Evolutionary conservation across 2,888 invertebrate species (phyloP).

Genomic region (Zhuqinia jingwanae): DNA sequence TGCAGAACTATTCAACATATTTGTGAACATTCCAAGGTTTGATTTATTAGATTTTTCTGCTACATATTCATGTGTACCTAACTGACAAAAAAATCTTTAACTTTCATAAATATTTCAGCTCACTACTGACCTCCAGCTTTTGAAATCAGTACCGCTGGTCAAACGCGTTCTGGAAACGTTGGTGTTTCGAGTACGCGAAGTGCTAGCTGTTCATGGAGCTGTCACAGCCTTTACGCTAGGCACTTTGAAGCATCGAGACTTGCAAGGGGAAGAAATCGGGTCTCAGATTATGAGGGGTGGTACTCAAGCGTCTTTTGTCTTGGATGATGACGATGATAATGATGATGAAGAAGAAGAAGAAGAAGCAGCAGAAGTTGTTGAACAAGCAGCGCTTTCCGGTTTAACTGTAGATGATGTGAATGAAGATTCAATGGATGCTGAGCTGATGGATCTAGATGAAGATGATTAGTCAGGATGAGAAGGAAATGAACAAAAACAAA

Average conservation of each 20-base stretch:
- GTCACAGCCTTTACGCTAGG: slow-evolving; percentile 71
- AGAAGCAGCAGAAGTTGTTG: too few species aligned
- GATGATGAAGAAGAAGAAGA: too few species aligned
- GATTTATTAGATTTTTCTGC: too few species aligned
- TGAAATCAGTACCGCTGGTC: slow-evolving; percentile 71
- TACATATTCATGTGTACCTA: too few species aligned
- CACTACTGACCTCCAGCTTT: slow-evolving; percentile 39
- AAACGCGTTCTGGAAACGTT: slow-evolving; percentile 70
- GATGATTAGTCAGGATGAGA: too few species aligned
- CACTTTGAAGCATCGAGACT: slow-evolving; percentile 65
- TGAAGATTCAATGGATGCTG: slow-evolving; percentile 15
- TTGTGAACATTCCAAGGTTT: slow-evolving; percentile 76
- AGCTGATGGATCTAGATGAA: too few species aligned
- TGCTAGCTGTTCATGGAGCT: slow-evolving; percentile 54
- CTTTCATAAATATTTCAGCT: too few species aligned
- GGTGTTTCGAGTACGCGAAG: slow-evolving; percentile 70
- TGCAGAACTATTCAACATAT: slow-evolving; percentile 65
- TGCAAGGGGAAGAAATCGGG: slow-evolving; percentile 68
- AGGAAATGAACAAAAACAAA: too few species aligned
- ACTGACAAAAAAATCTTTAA: too few species aligned
- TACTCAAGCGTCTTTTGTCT: too few species aligned
- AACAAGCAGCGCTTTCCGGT: slow-evolving; percentile 15
- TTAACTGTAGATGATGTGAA: background rate
- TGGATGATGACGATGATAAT: too few species aligned
- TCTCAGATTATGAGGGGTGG: slow-evolving; percentile 58